Percentiles rank a stretch among this genome's conserved stretches.
These are phyloP conservation scores for Oncorhynchus mykiss DNA, from an alignment of 2,113 vertebrate genomes.

Conservation along the genomic window DNA sequence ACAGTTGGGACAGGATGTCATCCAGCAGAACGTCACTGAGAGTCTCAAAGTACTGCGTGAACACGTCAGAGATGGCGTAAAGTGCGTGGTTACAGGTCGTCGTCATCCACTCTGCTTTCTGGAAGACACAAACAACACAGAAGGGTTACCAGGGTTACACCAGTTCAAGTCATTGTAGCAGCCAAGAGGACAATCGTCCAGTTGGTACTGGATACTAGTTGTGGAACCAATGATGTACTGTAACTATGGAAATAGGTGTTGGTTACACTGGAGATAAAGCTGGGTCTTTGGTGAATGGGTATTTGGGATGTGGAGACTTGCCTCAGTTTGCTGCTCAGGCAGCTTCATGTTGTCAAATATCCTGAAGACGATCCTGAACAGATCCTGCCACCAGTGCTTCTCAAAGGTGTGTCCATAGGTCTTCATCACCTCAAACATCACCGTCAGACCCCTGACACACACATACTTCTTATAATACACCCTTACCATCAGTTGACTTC, in stretches of 20 bases:
- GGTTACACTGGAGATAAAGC: no score
- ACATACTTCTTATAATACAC: neutral
- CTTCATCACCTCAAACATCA: slow-evolving; percentile 99
- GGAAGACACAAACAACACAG: slow-evolving; percentile 28
- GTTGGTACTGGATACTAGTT: no score
- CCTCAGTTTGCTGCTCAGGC: slow-evolving; percentile 98
- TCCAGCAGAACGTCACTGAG: slow-evolving; percentile 92
- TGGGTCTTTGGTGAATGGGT: no score
- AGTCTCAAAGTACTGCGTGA: slow-evolving; percentile 97
- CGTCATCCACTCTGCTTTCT: slow-evolving; percentile 99
- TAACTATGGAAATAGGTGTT: no score
- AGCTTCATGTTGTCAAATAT: slow-evolving; percentile 99
- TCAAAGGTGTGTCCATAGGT: slow-evolving; percentile 97
- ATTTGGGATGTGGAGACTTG: slow-evolving; percentile 36
- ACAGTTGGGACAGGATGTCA: slow-evolving; percentile 95
- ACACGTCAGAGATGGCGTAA: slow-evolving; percentile 97
- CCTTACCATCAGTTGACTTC: neutral
- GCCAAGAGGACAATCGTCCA: no score
- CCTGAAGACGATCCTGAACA: slow-evolving; percentile 98
- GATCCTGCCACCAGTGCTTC: slow-evolving; percentile 99
- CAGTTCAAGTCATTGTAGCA: neutral
- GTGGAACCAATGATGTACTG: no score
- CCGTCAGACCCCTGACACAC: slow-evolving; percentile 88
- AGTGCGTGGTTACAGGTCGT: slow-evolving; percentile 98
- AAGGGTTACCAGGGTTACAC: neutral